phyloP scores from a whole-genome alignment of 2,888 invertebrate genomes.

The Ennomos erosarius region DNA sequence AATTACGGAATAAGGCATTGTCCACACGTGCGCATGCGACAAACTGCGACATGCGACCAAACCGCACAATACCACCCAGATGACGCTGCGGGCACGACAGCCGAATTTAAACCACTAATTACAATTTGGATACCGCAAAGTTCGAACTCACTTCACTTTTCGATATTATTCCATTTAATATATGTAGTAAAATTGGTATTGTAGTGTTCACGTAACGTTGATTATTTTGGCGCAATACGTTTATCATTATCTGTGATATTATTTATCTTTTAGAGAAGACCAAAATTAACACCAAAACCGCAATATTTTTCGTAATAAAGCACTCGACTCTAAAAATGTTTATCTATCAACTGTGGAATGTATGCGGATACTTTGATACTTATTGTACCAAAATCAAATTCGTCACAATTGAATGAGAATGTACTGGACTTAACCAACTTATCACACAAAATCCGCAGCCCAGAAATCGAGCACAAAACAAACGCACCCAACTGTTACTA shows the following conservation, averaged over 20 bases:
- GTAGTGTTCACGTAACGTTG: no score
- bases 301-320: no score
- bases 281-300: no score
- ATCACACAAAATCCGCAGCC: neutral
- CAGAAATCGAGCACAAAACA: constrained; percentile 2
- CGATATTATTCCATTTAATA: constrained; percentile 56
- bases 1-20: constrained; percentile 43
- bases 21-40: constrained; percentile 49
- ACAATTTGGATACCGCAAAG: constrained; percentile 60
- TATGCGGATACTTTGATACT: no score
- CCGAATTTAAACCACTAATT: constrained; percentile 67
- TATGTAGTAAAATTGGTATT: constrained; percentile 39
- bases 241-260: no score
- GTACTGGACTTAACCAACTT: no score
- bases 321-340: no score
- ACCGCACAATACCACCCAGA: constrained; percentile 58
- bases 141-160: constrained; percentile 57
- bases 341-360: no score
- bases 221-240: no score
- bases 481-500: constrained; percentile 36
- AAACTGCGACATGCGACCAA: constrained; percentile 46
- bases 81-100: constrained; percentile 48
- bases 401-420: no score
- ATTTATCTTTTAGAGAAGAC: no score
- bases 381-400: no score